A percentile compares a stretch with the other conserved stretches of the same genome.
Conservation (phyloP, 2,797 vertebrate genomes). For the Channa striata region DNA sequence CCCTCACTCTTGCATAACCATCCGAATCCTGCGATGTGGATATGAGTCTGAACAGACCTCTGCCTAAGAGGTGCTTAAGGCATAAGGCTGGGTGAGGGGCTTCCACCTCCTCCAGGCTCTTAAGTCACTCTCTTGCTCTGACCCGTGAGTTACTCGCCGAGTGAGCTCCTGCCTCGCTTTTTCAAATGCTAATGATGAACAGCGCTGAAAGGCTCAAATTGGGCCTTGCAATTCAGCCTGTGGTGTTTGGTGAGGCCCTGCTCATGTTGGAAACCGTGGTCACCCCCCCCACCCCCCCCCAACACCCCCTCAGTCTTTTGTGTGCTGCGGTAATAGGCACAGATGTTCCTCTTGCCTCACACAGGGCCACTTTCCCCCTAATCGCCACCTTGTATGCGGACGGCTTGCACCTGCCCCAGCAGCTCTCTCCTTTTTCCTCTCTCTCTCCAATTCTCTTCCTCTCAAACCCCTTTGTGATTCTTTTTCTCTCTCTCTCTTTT, state of each 20-base stretch:
- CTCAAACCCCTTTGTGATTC: conserved; percentile 1
- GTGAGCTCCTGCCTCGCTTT: conserved; percentile 73
- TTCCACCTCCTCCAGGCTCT: conserved; percentile 61
- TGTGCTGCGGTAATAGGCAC: conserved; percentile 86
- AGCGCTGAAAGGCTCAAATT: conserved; percentile 85
- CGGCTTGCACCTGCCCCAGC: conserved; percentile 88
- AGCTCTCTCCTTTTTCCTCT: conserved; percentile 64
- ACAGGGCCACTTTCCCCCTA: conserved; percentile 86
- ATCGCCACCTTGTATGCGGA: conserved; percentile 86
- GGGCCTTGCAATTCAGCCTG: conserved; percentile 83
- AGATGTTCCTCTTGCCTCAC: conserved; percentile 89
- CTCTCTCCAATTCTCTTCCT: conserved; percentile 39
- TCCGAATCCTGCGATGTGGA: conserved; percentile 30
- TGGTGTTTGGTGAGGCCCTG: conserved; percentile 83
- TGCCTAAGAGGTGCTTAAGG: conserved; percentile 41
- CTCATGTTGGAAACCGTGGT: conserved; percentile 79
- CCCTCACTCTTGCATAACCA: conserved; percentile 15
- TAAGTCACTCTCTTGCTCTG: conserved; percentile 70
- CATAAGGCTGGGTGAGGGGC: conserved; percentile 3
- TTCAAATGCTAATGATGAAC: conserved; percentile 87
- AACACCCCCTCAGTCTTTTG: conserved; percentile 71
- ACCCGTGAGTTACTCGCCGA: conserved; percentile 71
- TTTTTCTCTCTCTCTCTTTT: conserved; percentile 33
- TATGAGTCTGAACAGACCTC: conserved; percentile 45
- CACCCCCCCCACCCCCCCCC: conserved; percentile 46